Percentiles rank a stretch among this genome's conserved stretches.
These are phyloP conservation scores for Caenorhabditis briggsae DNA, from an alignment of 1,140 invertebrate species.

Conservation along the genomic window DNA sequence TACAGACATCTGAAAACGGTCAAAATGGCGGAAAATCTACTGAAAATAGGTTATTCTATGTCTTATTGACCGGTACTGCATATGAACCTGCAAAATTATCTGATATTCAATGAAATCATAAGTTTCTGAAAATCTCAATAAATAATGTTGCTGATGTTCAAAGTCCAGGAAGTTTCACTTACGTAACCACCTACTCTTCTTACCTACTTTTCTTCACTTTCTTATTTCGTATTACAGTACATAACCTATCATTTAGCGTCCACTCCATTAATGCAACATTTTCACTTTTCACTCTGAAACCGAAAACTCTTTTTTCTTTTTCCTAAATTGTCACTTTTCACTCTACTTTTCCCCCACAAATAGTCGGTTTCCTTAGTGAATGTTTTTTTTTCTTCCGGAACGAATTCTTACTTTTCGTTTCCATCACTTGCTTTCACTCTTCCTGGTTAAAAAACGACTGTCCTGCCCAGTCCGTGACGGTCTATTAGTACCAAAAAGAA, in stretches of 20 bases:
- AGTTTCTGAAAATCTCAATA: not conserved
- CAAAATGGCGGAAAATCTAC: too few relatives aligned
- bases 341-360: not conserved
- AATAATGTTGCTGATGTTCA: not conserved
- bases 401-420: slow-evolving; percentile 43
- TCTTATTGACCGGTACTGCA: too few relatives aligned
- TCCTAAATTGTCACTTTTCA: slow-evolving; percentile 27
- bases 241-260: slow-evolving; percentile 50
- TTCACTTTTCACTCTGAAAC: not conserved
- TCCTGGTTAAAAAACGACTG: slow-evolving; percentile 8
- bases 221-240: not conserved
- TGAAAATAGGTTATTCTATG: too few relatives aligned
- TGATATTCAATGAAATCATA: not conserved
- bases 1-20: too few relatives aligned
- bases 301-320: slow-evolving; percentile 4
- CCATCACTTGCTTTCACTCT: not conserved
- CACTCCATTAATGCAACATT: slow-evolving; percentile 54
- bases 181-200: slow-evolving; percentile 1
- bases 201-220: not conserved
- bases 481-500: slow-evolving; percentile 45
- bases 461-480: slow-evolving; percentile 35
- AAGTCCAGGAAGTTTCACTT: slow-evolving; percentile 1
- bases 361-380: not conserved
- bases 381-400: slow-evolving; percentile 6
- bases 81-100: too few relatives aligned